Conservation (phyloP, 1,140 invertebrate genomes). For the Penaeus indicus region DNA sequence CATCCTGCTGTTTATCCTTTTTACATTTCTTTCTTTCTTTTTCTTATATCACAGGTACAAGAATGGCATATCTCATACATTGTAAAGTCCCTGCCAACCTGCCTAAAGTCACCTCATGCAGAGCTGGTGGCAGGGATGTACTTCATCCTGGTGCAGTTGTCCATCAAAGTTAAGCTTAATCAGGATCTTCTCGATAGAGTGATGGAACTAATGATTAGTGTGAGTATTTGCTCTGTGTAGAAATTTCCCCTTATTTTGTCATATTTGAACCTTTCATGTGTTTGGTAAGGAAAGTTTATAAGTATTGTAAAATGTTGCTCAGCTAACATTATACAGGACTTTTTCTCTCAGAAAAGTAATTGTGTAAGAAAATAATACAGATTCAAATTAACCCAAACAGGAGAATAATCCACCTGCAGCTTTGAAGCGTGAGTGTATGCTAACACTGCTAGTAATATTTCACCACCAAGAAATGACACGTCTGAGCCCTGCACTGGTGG, state of each 20-base stretch:
- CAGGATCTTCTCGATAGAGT: slow-evolving; percentile 76
- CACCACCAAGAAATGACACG: slow-evolving; percentile 41
- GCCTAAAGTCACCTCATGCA: slow-evolving; percentile 77
- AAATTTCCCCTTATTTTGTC: not conserved
- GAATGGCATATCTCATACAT: slow-evolving; percentile 81
- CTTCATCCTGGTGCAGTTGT: slow-evolving; percentile 80
- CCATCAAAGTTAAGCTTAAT: slow-evolving; percentile 77
- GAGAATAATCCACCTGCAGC: slow-evolving; percentile 8
- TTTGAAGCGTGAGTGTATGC: slow-evolving; percentile 47
- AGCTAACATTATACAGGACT: too few species aligned
- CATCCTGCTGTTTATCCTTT: not conserved
- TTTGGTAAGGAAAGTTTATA: not conserved
- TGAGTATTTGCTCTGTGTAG: slow-evolving; percentile 50
- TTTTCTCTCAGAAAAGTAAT: too few species aligned
- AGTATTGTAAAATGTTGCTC: too few species aligned
- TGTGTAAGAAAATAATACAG: not conserved
- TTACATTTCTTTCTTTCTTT: not conserved
- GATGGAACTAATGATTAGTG: slow-evolving; percentile 71
- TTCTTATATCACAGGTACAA: slow-evolving; percentile 66
- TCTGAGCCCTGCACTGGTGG: slow-evolving; percentile 62
- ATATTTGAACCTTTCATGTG: not conserved
- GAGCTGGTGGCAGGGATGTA: slow-evolving; percentile 83
- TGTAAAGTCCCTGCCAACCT: slow-evolving; percentile 79
- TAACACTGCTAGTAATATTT: slow-evolving; percentile 39
- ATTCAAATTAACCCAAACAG: slow-evolving; percentile 3